Base-by-base conservation (phyloP, 2,113 vertebrate species). In the Pachyramphus minor region DNA sequence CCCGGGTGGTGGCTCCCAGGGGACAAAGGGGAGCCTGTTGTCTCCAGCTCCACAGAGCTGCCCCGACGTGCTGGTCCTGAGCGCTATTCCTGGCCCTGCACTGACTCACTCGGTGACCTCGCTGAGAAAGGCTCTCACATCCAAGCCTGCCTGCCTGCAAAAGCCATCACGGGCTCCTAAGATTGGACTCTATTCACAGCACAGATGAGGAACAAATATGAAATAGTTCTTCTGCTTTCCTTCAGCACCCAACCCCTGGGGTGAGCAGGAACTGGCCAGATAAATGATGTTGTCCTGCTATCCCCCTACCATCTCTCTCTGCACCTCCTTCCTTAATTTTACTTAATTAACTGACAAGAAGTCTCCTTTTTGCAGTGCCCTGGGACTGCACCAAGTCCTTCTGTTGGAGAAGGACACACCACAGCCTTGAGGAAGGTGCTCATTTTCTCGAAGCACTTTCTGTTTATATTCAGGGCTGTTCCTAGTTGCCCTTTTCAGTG, bases 21-120 rank as follows among this genome's bases (percentile, higher is more conserved):
- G 81, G 53, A 96, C 95, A 96, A 96, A 96, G 92, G 42, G n/a
- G 67, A 49, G 87, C 39, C 87, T 96, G 93, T 95, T 95, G 91
- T 96, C 94, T 87, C 92, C 81, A 78, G 88, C 86, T 13, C 69
- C 35, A 13, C 31, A 4, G 25, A 87, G 81, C 37, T 49, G 5
- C 71, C 22, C 75, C 50, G 52, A 52, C 59, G 1, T 5, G 81
- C 81, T 56, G 81, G 42, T 96, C 87, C 91, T 63, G 35, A 19
- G 55, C 1, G 4, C 94, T 93, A 63, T 91, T 91, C 95, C 95
- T 91, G 93, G 93, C 94, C 89, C 4, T 2, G 75, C 11, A 0
- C 87, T 96, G 84, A 67, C 85, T 95, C 87, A 23, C 25, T 66
- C 1, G 0, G 31, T 91, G 93, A 92, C 96, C 95, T 72, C 84